Conservation (phyloP, 2,797 vertebrate species). For the Enteromius unitaeniatus region DNA sequence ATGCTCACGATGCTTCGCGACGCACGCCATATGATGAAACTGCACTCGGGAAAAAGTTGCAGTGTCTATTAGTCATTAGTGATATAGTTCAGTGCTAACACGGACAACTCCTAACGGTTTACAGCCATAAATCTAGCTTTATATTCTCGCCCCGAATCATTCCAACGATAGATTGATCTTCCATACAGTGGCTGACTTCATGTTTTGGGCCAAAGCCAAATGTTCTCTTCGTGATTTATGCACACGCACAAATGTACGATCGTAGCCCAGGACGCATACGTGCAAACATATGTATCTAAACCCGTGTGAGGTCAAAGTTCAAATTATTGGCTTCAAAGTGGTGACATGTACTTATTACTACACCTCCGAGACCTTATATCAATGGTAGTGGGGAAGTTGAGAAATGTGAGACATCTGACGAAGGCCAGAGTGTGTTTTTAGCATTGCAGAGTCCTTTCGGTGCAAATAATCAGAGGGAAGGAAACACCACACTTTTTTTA, state of each 20-base stretch:
- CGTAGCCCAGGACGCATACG: not conserved
- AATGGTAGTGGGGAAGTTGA: slow-evolving; percentile 6
- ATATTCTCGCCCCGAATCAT: slow-evolving; percentile 43
- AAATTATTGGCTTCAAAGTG: slow-evolving; percentile 21
- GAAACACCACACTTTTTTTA: slow-evolving; percentile 32
- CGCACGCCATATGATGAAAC: slow-evolving; percentile 65
- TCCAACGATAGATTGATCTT: slow-evolving; percentile 23
- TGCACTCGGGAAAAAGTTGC: slow-evolving; percentile 63
- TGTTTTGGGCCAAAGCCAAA: slow-evolving; percentile 22
- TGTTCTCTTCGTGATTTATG: slow-evolving; percentile 19
- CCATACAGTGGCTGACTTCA: slow-evolving; percentile 42
- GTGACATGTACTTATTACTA: slow-evolving; percentile 1
- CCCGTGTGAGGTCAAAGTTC: slow-evolving; percentile 3
- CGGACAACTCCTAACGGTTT: slow-evolving; percentile 53
- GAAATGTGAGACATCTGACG: slow-evolving; percentile 25
- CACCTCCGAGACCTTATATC: slow-evolving; percentile 34
- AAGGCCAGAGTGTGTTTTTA: slow-evolving; percentile 21
- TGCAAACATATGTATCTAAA: slow-evolving; percentile 10
- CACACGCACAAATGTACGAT: not conserved
- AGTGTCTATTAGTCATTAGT: slow-evolving; percentile 67
- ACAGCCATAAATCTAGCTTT: slow-evolving; percentile 48
- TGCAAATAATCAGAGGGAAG: slow-evolving; percentile 3
- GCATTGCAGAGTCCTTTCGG: not conserved
- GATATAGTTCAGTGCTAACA: slow-evolving; percentile 55
- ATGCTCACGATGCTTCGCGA: slow-evolving; percentile 63